Evolutionary conservation across 2,113 vertebrate genomes (phyloP), one percentile per base, ranked within the genome.

Genomic region (Chaetura pelagica): DNA sequence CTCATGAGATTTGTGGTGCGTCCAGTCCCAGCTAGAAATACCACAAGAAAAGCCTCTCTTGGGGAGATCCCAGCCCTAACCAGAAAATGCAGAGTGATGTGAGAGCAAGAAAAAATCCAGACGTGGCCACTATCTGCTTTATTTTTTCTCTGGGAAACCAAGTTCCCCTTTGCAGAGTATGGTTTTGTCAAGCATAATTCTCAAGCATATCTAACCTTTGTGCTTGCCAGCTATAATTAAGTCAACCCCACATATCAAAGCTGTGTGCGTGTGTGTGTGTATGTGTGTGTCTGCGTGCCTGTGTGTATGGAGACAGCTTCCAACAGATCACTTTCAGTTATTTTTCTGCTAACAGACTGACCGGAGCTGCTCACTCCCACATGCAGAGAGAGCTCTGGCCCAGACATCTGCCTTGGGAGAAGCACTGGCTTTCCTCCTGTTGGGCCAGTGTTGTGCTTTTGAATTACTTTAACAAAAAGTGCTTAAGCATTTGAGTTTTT

Each of bases 21-120:
- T 93, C 73, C 84, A 93, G 79, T 79, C 78, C 86, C 82, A 90
- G 88, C 78, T 95, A 96, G 93, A 96, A 97, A 96, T 92, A 96
- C 91, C 92, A 90, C 94, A 96, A 96, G 81, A 91, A 96, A 90
- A 96, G 29, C 40, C 49, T 94, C 93, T 93, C 96, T 78, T 66
- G 84, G 82, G 94, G 94, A 74, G 54, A 96, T 92, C 94, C 68
- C 52, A 79, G 87, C 63, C 93, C 51, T 84, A 84, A 93, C 78
- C 80, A 97, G 93, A 87, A 94, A 96, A 89, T 71, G n/a, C 46
- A 77, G 77, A 84, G 73, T 74, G 90, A 92, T 93, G 91, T 90
- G 81, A 92, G 85, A 92, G 75, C 3, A 11, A 95, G 96, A 89
- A 96, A 85, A 92, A 94, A 83, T 84, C 92, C 93, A 97, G 91